Percentiles rank a stretch among this genome's conserved stretches.
These are phyloP conservation scores for Brachyhypopomus gauderio DNA, from an alignment of 2,113 vertebrate genomes.

Conservation along the genomic window DNA sequence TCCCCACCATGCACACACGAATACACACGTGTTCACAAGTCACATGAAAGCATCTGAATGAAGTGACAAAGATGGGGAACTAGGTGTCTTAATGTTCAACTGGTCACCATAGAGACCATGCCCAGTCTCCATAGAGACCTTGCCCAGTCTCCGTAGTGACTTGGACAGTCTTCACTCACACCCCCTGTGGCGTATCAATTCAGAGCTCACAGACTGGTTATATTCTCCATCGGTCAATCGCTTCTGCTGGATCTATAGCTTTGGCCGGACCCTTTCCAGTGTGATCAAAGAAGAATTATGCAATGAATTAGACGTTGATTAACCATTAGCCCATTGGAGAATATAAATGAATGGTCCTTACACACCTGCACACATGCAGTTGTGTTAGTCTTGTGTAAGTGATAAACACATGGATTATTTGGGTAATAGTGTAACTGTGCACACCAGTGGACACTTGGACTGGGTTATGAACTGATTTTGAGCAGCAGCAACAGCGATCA, in stretches of 20 bases:
- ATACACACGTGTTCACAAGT: not conserved
- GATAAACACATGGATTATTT: not conserved
- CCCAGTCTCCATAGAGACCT: constrained; percentile 34
- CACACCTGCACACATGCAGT: not conserved
- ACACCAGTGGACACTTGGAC: not conserved
- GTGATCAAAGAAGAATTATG: constrained; percentile 35
- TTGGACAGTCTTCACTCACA: constrained; percentile 37
- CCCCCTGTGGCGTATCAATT: constrained; percentile 48
- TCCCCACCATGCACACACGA: not conserved
- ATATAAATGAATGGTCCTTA: not conserved
- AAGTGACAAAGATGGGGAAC: constrained; percentile 47
- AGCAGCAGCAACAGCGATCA: not conserved
- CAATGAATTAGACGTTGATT: constrained; percentile 8
- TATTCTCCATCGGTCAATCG: constrained; percentile 52
- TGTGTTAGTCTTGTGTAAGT: not conserved
- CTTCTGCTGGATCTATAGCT: constrained; percentile 45
- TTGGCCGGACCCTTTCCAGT: constrained; percentile 36
- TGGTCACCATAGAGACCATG: constrained; percentile 42
- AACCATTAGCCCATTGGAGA: not conserved
- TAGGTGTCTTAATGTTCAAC: constrained; percentile 32
- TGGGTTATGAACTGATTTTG: too few relatives aligned
- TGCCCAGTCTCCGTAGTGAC: constrained; percentile 31
- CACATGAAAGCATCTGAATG: constrained; percentile 8
- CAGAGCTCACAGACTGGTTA: constrained; percentile 38
- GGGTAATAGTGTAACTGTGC: not conserved